Evolutionary conservation across 2,113 vertebrate genomes (phyloP).

Genomic region (Lepisosteus oculatus): DNA sequence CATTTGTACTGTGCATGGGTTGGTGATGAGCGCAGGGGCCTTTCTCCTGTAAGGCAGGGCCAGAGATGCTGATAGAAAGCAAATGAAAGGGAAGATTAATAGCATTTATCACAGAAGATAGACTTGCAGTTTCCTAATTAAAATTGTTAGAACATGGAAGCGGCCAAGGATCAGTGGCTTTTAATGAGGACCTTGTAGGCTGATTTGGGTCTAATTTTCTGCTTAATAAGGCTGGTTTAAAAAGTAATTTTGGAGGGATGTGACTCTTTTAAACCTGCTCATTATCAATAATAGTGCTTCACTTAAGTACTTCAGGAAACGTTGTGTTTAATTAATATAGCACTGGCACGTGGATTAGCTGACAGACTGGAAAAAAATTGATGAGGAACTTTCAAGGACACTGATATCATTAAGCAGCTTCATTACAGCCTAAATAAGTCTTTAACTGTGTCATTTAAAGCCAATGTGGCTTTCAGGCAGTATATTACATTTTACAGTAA

Average conservation of each 20-base stretch:
- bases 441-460: constrained; percentile 66
- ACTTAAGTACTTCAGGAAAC: constrained; percentile 82
- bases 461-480: constrained; percentile 32
- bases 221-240: constrained; percentile 90
- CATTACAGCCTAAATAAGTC: constrained; percentile 76
- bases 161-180: constrained; percentile 86
- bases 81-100: constrained; percentile 89
- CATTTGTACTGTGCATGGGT: constrained; percentile 4
- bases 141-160: constrained; percentile 81
- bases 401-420: constrained; percentile 84
- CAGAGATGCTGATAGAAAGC: constrained; percentile 50
- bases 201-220: constrained; percentile 92
- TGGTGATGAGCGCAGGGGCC: constrained; percentile 5
- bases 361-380: constrained; percentile 78
- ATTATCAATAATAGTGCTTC: constrained; percentile 81
- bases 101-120: constrained; percentile 78
- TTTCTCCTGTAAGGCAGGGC: constrained; percentile 46
- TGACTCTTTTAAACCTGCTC: constrained; percentile 85
- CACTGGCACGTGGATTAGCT: constrained; percentile 72
- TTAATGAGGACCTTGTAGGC: constrained; percentile 88
- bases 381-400: constrained; percentile 90
- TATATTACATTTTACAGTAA: too few species aligned
- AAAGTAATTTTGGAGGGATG: constrained; percentile 85
- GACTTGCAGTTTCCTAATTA: constrained; percentile 82
- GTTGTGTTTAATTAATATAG: constrained; percentile 85